A percentile compares a stretch with the other conserved stretches of the same genome.
These are phyloP conservation scores for Acheta domesticus DNA, from an alignment of 2,888 invertebrate species.

Conservation along the genomic window DNA sequence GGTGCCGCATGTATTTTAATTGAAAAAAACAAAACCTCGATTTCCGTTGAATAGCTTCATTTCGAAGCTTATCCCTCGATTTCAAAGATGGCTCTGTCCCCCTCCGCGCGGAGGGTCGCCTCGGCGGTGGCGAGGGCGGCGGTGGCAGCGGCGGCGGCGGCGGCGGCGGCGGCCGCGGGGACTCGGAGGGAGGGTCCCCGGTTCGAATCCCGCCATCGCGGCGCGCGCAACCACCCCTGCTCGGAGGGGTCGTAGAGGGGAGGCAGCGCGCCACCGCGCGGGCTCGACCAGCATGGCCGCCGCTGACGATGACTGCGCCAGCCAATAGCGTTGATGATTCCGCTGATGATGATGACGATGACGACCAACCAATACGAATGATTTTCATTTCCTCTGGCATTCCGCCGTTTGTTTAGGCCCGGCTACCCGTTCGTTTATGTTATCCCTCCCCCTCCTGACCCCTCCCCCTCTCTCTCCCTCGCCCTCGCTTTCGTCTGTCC, in stretches of 20 bases:
- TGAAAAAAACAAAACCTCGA: background rate
- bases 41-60: background rate
- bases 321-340: conserved; percentile 21
- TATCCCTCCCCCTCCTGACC: background rate
- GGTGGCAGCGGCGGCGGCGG: background rate
- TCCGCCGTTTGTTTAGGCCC: background rate
- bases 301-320: background rate
- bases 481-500: background rate
- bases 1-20: background rate
- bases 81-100: background rate
- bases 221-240: conserved; percentile 51
- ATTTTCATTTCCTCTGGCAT: conserved; percentile 19
- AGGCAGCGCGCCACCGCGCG: conserved; percentile 43
- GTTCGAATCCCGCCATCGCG: conserved; percentile 43
- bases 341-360: conserved; percentile 21
- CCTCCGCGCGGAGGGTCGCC: background rate
- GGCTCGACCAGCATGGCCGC: conserved; percentile 43
- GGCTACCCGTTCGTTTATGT: background rate
- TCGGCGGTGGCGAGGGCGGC: no score
- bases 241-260: background rate
- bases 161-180: conserved; percentile 29
- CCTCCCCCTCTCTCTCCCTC: background rate
- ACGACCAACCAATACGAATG: conserved; percentile 24
- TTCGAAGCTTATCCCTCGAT: background rate
- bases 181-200: conserved; percentile 51